Conservation (phyloP, 2,797 vertebrate genomes). For the Sebastes flavidus region DNA sequence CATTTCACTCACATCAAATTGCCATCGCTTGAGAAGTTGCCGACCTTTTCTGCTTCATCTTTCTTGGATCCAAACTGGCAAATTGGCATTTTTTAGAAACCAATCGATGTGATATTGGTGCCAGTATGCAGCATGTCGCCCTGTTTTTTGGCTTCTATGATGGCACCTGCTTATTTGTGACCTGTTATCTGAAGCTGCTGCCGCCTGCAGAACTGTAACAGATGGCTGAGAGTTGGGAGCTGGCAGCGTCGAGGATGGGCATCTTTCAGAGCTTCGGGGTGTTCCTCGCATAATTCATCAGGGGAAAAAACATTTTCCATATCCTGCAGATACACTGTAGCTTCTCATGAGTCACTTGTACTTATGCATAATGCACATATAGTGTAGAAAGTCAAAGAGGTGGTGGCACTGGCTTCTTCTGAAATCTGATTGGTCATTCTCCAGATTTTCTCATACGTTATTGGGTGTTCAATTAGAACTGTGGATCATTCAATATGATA, state of each 20-base stretch:
- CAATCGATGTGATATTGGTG: background rate
- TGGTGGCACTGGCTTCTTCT: background rate
- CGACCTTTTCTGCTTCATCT: background rate
- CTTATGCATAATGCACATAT: background rate
- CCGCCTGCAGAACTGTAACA: conserved; percentile 46
- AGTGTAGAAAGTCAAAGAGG: background rate
- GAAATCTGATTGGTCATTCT: background rate
- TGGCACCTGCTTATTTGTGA: conserved; percentile 59
- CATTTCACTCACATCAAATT: conserved; percentile 31
- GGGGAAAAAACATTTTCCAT: background rate
- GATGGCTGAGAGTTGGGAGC: conserved; percentile 58
- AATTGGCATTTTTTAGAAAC: conserved; percentile 41
- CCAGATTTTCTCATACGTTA: background rate
- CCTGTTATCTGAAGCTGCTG: conserved; percentile 53
- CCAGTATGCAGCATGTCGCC: background rate
- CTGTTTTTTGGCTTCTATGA: conserved; percentile 35
- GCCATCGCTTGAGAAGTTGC: conserved; percentile 24
- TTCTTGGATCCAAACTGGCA: conserved; percentile 10
- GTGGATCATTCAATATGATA: no score
- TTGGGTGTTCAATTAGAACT: no score
- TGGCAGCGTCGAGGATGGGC: conserved; percentile 16
- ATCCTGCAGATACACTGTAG: background rate
- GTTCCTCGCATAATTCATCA: conserved; percentile 27
- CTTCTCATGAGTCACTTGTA: background rate
- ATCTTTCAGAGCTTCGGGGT: conserved; percentile 35